These are phyloP conservation scores for Argya squamiceps DNA, from an alignment of 2,797 vertebrate species.

Conservation along the genomic window DNA sequence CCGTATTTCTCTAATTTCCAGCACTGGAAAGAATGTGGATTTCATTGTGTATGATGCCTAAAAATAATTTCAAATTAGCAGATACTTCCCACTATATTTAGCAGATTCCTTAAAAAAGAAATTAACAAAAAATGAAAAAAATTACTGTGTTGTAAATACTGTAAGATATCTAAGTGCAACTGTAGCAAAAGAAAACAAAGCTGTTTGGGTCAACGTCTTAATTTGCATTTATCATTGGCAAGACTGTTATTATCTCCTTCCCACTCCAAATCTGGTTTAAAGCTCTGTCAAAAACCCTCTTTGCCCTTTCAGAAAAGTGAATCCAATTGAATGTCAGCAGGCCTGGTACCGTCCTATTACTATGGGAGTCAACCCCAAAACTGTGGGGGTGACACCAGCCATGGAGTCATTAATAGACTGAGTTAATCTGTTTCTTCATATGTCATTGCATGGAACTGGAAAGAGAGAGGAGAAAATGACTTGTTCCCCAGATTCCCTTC, in stretches of 20 bases:
- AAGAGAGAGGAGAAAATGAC: not conserved
- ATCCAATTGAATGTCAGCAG: not conserved
- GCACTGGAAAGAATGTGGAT: not conserved
- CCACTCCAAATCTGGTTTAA: not conserved
- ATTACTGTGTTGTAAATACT: not conserved
- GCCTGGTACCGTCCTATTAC: not conserved
- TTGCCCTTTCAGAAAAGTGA: not conserved
- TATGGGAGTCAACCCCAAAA: not conserved
- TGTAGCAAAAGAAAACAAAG: not conserved
- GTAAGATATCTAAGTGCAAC: not conserved
- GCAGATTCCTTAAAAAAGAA: not conserved
- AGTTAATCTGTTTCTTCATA: not conserved
- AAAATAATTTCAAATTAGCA: not conserved
- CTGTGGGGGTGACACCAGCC: not conserved
- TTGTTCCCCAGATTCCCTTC: not conserved
- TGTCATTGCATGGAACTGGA: not conserved
- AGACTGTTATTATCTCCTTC: not conserved
- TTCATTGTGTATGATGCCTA: not conserved
- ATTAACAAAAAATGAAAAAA: not conserved
- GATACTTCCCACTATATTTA: not conserved
- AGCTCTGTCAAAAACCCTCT: not conserved
- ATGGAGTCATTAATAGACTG: not conserved
- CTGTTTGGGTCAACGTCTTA: not conserved
- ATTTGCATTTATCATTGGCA: not conserved
- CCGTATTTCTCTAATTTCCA: not conserved